Conservation (phyloP, 2,113 vertebrate species). For the Gobiocypris rarus region DNA sequence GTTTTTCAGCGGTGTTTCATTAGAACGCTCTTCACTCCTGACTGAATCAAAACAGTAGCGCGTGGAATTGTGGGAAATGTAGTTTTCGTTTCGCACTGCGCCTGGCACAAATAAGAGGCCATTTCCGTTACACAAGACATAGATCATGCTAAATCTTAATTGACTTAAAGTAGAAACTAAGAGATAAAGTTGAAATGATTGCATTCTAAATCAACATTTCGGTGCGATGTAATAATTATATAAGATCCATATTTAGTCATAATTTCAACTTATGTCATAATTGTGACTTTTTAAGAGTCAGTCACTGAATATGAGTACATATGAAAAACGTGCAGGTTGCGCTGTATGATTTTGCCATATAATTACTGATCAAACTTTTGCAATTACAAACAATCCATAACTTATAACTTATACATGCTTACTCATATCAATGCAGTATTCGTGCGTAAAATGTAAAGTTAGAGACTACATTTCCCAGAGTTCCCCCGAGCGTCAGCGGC, state of each 20-base stretch:
- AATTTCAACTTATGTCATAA: too few relatives aligned
- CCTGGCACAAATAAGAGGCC: background rate
- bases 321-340: conserved; percentile 62
- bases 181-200: too few relatives aligned
- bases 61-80: conserved; percentile 72
- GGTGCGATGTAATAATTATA: too few relatives aligned
- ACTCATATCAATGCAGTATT: background rate
- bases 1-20: background rate
- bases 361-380: background rate
- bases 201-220: too few relatives aligned
- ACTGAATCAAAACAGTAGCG: conserved; percentile 56
- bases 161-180: too few relatives aligned
- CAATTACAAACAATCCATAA: background rate
- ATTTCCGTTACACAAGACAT: too few relatives aligned
- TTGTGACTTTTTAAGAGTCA: conserved; percentile 60
- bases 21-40: too few relatives aligned
- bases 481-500: background rate
- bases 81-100: conserved; percentile 61
- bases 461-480: background rate
- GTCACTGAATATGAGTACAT: conserved; percentile 80
- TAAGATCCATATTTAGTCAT: too few relatives aligned
- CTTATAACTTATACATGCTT: background rate
- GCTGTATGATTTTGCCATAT: background rate
- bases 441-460: too few relatives aligned
- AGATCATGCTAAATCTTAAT: too few relatives aligned